Conservation (phyloP, 2,888 invertebrate species). For the Eumacrocentrus americanus region DNA sequence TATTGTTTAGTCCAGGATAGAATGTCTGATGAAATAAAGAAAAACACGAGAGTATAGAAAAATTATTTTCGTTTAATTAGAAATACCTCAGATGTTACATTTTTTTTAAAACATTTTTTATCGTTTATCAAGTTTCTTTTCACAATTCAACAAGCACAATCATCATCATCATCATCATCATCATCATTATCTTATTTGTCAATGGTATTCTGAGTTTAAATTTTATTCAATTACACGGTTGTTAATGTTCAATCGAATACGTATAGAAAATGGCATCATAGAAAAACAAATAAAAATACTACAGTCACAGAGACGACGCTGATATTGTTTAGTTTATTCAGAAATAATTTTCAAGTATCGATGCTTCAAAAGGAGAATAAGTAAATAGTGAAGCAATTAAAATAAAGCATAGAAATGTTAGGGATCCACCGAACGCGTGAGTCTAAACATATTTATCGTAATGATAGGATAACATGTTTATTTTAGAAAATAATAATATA, state of each 20-base stretch:
- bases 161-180: neutral
- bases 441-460: conserved; percentile 1
- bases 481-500: conserved; percentile 5
- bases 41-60: conserved; percentile 29
- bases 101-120: conserved; percentile 17
- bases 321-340: neutral
- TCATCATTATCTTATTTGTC: neutral
- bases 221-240: neutral
- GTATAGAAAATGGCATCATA: conserved; percentile 21
- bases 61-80: conserved; percentile 41
- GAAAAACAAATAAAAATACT: conserved; percentile 33
- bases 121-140: conserved; percentile 22
- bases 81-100: conserved; percentile 42
- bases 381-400: too few species aligned
- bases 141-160: neutral
- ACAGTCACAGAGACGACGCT: conserved; percentile 2
- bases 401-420: too few species aligned
- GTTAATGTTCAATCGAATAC: neutral
- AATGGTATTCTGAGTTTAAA: neutral
- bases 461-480: neutral
- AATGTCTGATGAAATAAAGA: conserved; percentile 28
- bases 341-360: too few species aligned
- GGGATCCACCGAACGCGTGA: too few species aligned
- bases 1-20: conserved; percentile 8
- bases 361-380: too few species aligned